Base-by-base conservation (phyloP, 37 sponge, comb jelly and placozoan species). In the Chondrosia reniformis region DNA sequence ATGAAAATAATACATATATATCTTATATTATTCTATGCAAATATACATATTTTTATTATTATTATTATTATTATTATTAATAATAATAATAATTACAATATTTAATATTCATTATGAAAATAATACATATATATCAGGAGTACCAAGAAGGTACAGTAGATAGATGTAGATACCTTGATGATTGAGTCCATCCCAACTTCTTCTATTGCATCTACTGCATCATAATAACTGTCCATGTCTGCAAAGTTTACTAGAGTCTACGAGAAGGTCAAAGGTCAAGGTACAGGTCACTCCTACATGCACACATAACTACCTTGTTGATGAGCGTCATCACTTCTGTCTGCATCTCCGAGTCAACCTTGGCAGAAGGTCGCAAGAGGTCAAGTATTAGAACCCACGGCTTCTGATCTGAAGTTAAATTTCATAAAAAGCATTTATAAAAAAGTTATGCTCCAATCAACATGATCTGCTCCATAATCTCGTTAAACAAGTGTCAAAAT, bases 191-290 rank as follows among this genome's bases (percentile, higher is more conserved):
- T 90, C 22, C 84, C 87, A 57, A 88, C 87, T 33, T 80, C 86
- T 63, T 97, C 97, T 37, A 97, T 69, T 25, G 74, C 56, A 38
- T 97, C 97, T 13, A 92, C 93, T 28, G 88, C 79, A 38, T 97
- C 94, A 88, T 87, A 93, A 74, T 85, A 97, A 44, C 83, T 83
- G 38, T 91, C 92, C 79, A 80, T 84, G 34, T 88, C 92, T 15
- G 43, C 74, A 24, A 97, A 76, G 39, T 84, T 85, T 21, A 79
- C 80, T 74, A 93, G 75, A 13, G 96, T 89, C 94, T 97, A 75
- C 2, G 46, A 22, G 33, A 17, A 37, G 63, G 73, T 10, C n/a
- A 9, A 21, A 36, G 54, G 37, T 33, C 9, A 58, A 63, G n/a
- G 9, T 33, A 7, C 12, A 37, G n/a, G 6, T 8, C 21, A 33